Conservation (phyloP, 1,140 invertebrate genomes). For the Oreohelix idahoensis region DNA sequence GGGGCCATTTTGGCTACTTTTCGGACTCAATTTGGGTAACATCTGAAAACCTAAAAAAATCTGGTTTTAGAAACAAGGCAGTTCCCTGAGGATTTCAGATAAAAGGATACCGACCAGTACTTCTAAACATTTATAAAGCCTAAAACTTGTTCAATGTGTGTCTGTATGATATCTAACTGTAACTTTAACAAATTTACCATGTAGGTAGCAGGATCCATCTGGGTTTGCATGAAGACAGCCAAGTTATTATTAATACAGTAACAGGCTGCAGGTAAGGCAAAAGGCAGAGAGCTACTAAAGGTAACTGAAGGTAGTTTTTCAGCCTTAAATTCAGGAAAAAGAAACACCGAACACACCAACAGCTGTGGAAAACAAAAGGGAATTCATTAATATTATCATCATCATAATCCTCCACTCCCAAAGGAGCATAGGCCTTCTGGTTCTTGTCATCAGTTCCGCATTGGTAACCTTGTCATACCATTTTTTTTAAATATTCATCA, state of each 20-base stretch:
- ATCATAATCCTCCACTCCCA: too few species aligned
- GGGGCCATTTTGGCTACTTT: too few species aligned
- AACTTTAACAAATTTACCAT: conserved; percentile 54
- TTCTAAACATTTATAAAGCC: too few species aligned
- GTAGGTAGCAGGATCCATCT: conserved; percentile 73
- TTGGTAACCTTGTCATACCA: background rate
- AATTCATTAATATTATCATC: background rate
- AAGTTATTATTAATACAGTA: conserved; percentile 72
- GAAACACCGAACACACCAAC: conserved; percentile 50
- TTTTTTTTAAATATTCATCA: too few species aligned
- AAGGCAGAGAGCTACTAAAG: conserved; percentile 53
- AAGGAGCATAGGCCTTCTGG: too few species aligned
- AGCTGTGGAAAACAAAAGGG: conserved; percentile 51
- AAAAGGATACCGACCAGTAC: too few species aligned
- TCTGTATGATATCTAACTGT: background rate
- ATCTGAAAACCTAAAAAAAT: too few species aligned
- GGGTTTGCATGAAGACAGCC: conserved; percentile 69
- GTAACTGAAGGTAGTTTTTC: conserved; percentile 2
- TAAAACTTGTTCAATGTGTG: too few species aligned
- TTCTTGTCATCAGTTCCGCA: too few species aligned
- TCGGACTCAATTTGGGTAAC: too few species aligned
- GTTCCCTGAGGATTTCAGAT: too few species aligned
- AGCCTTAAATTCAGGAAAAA: conserved; percentile 47
- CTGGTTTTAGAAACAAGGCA: too few species aligned
- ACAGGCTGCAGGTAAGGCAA: conserved; percentile 66